Evolutionary conservation across 2,888 invertebrate species (phyloP).

Genomic region (Augiades crinisus): DNA sequence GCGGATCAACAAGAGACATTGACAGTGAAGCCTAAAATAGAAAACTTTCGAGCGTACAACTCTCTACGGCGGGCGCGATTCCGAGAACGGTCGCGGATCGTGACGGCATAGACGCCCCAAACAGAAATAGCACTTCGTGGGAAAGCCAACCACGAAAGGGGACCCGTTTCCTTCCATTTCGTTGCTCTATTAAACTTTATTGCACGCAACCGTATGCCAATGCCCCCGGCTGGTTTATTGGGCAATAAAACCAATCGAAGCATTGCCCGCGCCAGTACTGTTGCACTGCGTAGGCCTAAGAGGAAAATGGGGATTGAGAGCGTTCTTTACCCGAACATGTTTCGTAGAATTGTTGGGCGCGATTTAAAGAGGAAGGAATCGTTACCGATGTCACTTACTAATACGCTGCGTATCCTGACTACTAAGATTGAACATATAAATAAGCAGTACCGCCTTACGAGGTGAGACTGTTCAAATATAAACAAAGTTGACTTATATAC

Average conservation of each 20-base stretch:
- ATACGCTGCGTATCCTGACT: no score
- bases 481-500: no score
- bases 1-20: constrained; percentile 35
- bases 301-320: background rate
- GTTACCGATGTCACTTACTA: no score
- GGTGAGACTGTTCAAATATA: no score
- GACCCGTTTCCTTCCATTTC: constrained; percentile 36
- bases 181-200: constrained; percentile 31
- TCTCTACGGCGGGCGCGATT: constrained; percentile 35
- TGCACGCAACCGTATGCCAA: constrained; percentile 26
- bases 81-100: constrained; percentile 36
- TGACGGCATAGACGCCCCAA: constrained; percentile 32
- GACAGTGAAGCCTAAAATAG: constrained; percentile 43
- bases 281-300: background rate
- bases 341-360: background rate
- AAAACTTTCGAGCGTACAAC: constrained; percentile 37
- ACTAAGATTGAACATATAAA: no score
- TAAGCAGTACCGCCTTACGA: no score
- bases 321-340: background rate
- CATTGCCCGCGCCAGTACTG: constrained; percentile 1
- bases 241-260: constrained; percentile 15
- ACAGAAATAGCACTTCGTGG: constrained; percentile 42
- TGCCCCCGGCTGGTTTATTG: constrained; percentile 22
- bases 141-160: constrained; percentile 32
- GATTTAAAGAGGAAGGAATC: no score